Conservation (phyloP, 2,888 invertebrate genomes). For the Stomorhina lunata region DNA sequence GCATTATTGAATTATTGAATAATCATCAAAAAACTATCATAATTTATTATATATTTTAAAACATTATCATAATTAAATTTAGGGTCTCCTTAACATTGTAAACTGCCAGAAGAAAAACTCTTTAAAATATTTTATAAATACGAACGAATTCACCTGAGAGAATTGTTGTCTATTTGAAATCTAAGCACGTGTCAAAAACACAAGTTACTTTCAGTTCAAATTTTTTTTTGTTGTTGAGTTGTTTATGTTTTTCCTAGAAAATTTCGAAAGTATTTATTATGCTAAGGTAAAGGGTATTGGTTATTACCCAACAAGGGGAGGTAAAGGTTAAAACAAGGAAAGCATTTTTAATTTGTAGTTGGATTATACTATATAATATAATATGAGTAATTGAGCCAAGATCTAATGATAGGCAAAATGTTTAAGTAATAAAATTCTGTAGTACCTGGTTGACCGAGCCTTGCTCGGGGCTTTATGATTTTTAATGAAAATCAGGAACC, state of each 20-base stretch:
- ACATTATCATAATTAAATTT: constrained; percentile 57
- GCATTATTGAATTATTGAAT: constrained; percentile 21
- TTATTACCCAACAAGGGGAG: too few relatives aligned
- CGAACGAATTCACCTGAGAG: not conserved
- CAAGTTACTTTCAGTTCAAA: not conserved
- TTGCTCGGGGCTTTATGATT: too few relatives aligned
- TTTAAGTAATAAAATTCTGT: too few relatives aligned
- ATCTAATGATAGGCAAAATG: too few relatives aligned
- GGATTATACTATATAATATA: too few relatives aligned
- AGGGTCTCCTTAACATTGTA: not conserved
- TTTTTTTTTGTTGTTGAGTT: not conserved
- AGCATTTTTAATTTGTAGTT: too few relatives aligned
- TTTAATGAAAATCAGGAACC: too few relatives aligned
- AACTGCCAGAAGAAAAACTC: not conserved
- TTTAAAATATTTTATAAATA: too few relatives aligned
- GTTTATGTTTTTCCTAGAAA: not conserved
- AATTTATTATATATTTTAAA: constrained; percentile 45
- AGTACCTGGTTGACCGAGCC: too few relatives aligned
- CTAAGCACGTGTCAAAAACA: constrained; percentile 54
- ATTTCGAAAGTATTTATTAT: not conserved
- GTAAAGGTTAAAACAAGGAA: too few relatives aligned
- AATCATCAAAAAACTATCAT: constrained; percentile 14
- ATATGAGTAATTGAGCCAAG: too few relatives aligned
- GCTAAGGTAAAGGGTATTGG: not conserved
- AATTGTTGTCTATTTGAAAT: constrained; percentile 41